Evolutionary conservation across 2,797 vertebrate genomes (phyloP).

Genomic region (Phaenicophaeus curvirostris): DNA sequence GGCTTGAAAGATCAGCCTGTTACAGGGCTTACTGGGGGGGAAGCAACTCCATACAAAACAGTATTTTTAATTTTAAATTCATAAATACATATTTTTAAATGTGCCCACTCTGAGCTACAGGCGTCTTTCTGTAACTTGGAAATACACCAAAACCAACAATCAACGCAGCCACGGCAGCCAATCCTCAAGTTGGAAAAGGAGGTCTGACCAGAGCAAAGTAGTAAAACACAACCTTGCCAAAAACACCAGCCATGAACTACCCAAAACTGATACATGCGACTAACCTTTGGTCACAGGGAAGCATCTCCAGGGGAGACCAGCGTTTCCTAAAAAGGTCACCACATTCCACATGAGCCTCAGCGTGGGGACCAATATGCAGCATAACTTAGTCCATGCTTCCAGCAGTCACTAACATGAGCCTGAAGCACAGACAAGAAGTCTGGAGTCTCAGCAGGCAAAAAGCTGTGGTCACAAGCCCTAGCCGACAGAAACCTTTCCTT

Average conservation of each 20-base stretch:
- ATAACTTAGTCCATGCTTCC: neutral
- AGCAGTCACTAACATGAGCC: neutral
- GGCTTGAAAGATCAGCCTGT: neutral
- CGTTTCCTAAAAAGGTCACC: neutral
- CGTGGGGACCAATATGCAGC: fast-evolving
- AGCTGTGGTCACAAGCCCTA: neutral
- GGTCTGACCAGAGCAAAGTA: neutral
- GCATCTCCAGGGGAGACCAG: neutral
- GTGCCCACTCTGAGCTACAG: neutral
- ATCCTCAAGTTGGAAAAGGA: neutral
- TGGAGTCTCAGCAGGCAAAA: neutral
- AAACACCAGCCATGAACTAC: neutral
- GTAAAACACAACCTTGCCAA: neutral
- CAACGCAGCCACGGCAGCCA: neutral
- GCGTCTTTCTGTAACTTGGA: neutral
- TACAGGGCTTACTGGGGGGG: neutral
- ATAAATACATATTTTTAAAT: neutral
- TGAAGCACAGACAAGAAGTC: neutral
- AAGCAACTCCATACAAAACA: neutral
- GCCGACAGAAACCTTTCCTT: neutral
- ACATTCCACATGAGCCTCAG: neutral
- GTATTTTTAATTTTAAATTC: neutral
- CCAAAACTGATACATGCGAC: neutral
- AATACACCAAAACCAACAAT: neutral
- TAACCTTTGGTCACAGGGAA: neutral